Evolutionary conservation across 2,888 invertebrate species (phyloP).

Genomic region (Tineola bisselliella): DNA sequence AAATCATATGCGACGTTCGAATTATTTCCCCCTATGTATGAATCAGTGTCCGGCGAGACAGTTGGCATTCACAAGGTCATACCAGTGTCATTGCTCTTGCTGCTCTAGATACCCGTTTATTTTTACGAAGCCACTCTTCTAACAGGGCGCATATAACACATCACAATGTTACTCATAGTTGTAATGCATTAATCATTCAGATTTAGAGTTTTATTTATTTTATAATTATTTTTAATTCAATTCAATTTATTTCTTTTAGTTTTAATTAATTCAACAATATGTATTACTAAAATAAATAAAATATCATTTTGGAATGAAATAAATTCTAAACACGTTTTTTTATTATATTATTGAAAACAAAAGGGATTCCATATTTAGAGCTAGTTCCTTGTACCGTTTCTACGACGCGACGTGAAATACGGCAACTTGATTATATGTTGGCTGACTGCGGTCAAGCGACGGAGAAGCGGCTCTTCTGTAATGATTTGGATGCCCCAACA

Average conservation of each 20-base stretch:
- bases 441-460: neutral
- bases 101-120: constrained; percentile 11
- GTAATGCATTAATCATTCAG: too few relatives aligned
- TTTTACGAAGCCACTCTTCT: neutral
- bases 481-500: neutral
- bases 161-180: too few relatives aligned
- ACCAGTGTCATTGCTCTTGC: constrained; percentile 29
- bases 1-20: constrained; percentile 27
- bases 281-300: too few relatives aligned
- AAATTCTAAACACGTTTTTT: too few relatives aligned
- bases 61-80: constrained; percentile 49
- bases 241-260: too few relatives aligned
- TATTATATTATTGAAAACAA: neutral
- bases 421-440: constrained; percentile 2
- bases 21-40: constrained; percentile 15
- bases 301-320: too few relatives aligned
- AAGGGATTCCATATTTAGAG: neutral
- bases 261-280: too few relatives aligned
- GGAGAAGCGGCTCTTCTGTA: neutral
- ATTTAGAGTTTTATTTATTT: too few relatives aligned
- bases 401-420: constrained; percentile 1
- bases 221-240: too few relatives aligned
- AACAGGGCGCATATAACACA: neutral
- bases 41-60: constrained; percentile 16
- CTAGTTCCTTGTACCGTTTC: neutral